Evolutionary conservation across 2,113 vertebrate genomes (phyloP), one percentile per base, ranked within the genome.

Genomic region (Mesitornis unicolor): DNA sequence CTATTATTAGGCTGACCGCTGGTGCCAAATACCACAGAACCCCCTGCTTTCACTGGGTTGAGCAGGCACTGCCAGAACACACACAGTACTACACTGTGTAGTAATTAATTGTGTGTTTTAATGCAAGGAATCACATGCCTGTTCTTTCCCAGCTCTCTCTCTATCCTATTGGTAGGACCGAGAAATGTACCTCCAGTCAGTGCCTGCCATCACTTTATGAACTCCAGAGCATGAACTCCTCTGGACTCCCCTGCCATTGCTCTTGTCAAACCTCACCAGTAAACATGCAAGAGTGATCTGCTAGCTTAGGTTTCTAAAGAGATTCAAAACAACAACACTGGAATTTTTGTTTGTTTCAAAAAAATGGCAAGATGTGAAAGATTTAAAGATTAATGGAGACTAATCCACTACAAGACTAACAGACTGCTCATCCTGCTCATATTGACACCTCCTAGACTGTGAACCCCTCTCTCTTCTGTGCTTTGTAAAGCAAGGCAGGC

Each of bases 131-230:
- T 51, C 25, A 17, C 54, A 25, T 21, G n/a, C 7, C 31, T 71
- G 24, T 13, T 83, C 47, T 50, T 81, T 77, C 51, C 35, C 63
- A 54, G 47, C 26, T 81, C 51, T 67, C 50, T 61, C 36, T 51
- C 33, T 11, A 19, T 63, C 51, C 80, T 79, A 31, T 24, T n/a
- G 28, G 35, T 25, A 73, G 33, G 16, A 33, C 42, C 5, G 14
- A 86, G 43, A 77, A 90, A 87, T 2, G 18, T 47, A 33, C 6
- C 47, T 14, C 25, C 22, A n/a, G 42, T 29, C 84, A 93, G 60
- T 0, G 0, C 35, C 35, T 85, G 53, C 50, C 33, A 35, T 31
- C 13, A 9, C 5, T 4, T 78, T 28, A 54, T 7, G 42, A 73
- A 53, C 36, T 18, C 38, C 33, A 29, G 22, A 35, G 17, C 11